phyloP scores from a whole-genome alignment of 2,888 invertebrate species.

The Limulus polyphemus region DNA sequence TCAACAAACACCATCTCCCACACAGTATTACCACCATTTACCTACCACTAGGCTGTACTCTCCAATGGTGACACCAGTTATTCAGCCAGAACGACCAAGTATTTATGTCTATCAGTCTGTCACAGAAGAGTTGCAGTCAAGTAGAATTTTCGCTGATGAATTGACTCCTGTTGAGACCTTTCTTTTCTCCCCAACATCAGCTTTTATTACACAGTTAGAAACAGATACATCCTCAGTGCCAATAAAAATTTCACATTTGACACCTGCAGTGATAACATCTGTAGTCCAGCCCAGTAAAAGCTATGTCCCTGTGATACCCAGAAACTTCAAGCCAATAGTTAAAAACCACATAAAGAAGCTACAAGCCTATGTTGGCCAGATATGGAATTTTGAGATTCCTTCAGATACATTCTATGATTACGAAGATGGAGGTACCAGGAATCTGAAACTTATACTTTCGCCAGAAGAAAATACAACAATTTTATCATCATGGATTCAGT shows the following conservation, averaged over 20 bases:
- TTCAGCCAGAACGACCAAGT: constrained; percentile 16
- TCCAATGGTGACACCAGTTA: constrained; percentile 11
- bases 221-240: neutral
- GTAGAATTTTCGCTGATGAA: constrained; percentile 11
- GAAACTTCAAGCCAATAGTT: constrained; percentile 51
- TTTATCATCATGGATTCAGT: constrained; percentile 69
- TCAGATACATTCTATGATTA: constrained; percentile 66
- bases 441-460: constrained; percentile 46
- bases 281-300: neutral
- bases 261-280: neutral
- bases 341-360: constrained; percentile 62
- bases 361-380: constrained; percentile 66
- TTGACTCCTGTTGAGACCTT: constrained; percentile 11
- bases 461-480: constrained; percentile 51
- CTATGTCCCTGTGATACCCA: constrained; percentile 11
- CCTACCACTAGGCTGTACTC: constrained; percentile 19
- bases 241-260: constrained; percentile 9
- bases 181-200: constrained; percentile 4
- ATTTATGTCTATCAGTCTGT: neutral
- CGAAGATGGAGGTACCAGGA: constrained; percentile 64
- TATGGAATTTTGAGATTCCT: constrained; percentile 62
- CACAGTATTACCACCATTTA: constrained; percentile 21
- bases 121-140: constrained; percentile 4
- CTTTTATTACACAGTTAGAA: too few relatives aligned
- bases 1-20: constrained; percentile 11